Conservation (phyloP, 2,113 vertebrate species). For the Columba janthina region DNA sequence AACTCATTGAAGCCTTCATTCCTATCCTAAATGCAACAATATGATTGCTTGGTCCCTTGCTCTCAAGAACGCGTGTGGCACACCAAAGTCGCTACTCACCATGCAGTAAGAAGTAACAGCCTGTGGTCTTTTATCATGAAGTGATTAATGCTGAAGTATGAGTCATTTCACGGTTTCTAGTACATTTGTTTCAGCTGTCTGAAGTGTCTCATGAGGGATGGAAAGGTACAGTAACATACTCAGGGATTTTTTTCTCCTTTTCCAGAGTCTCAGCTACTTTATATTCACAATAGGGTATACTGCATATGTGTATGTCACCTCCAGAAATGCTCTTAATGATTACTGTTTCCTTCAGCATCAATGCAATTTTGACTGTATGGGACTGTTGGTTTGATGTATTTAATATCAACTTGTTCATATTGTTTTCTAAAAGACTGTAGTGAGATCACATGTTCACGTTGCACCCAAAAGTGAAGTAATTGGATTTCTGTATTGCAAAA, state of each 20-base stretch:
- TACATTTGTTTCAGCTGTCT: constrained; percentile 19
- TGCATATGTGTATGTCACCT: not conserved
- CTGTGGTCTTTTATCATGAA: constrained; percentile 39
- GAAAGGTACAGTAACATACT: not conserved
- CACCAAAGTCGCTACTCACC: not conserved
- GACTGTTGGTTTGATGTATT: not conserved
- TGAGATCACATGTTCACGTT: not conserved
- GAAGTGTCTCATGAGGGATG: not conserved
- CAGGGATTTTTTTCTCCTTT: not conserved
- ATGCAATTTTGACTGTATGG: not conserved
- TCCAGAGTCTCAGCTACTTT: not conserved
- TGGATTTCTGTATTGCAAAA: not conserved
- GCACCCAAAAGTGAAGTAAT: not conserved
- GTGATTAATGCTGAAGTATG: not conserved
- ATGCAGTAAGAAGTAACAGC: not conserved
- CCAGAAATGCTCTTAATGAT: not conserved
- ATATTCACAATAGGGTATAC: not conserved
- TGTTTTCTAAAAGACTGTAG: not conserved
- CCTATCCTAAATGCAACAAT: not conserved
- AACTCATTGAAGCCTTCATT: not conserved
- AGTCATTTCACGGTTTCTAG: constrained; percentile 11
- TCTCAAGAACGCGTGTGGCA: not conserved
- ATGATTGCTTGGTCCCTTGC: not conserved
- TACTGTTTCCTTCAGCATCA: not conserved
- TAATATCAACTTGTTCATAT: not conserved